Percentiles rank a stretch among this genome's conserved stretches.
Conservation (phyloP, 2,113 vertebrate genomes). For the Cairina moschata region DNA sequence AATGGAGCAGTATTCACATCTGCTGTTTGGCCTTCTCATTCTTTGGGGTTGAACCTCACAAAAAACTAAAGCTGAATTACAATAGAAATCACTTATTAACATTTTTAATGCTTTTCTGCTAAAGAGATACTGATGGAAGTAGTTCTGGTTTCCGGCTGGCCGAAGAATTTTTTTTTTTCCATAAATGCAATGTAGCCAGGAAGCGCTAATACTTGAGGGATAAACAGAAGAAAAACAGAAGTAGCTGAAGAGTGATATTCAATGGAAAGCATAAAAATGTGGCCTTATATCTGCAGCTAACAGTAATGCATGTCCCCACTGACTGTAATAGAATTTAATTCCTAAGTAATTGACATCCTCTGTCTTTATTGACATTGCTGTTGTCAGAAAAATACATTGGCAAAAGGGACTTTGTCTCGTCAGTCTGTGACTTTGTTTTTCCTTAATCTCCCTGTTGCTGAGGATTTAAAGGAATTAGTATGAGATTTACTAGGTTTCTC, state of each 20-base stretch:
- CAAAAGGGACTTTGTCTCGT: background rate
- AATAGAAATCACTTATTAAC: background rate
- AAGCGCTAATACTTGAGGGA: background rate
- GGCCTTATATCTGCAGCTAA: background rate
- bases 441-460: background rate
- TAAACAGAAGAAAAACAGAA: background rate
- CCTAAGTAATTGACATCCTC: background rate
- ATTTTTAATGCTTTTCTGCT: background rate
- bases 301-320: background rate
- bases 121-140: background rate
- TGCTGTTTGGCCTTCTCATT: background rate
- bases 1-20: background rate
- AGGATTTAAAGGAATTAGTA: background rate
- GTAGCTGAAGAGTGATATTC: background rate
- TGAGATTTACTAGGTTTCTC: background rate
- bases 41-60: background rate
- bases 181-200: background rate
- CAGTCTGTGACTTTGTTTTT: background rate
- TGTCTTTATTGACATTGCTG: background rate
- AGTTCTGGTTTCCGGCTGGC: background rate
- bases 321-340: background rate
- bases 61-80: background rate
- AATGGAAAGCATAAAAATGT: background rate
- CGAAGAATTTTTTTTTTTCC: background rate
- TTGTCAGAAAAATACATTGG: background rate